Base-by-base conservation (phyloP, 1,140 invertebrate genomes). In the Goniozus legneri region DNA sequence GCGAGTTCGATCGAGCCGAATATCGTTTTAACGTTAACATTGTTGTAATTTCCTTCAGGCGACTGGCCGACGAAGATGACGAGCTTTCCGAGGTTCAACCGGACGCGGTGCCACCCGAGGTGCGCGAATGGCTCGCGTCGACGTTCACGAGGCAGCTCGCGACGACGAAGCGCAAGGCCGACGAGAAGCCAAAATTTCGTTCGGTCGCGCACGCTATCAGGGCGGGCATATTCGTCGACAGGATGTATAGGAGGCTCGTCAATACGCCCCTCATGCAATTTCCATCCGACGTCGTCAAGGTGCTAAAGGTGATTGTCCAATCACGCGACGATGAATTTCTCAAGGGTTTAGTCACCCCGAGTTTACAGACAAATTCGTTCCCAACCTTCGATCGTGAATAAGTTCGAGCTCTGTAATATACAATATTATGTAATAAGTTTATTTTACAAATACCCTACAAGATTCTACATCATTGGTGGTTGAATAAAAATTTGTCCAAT, bases 161-260 rank as follows among this genome's bases (percentile, higher is more conserved):
- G 44, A 88, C 84, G 42, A 84, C 82, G 35, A 84, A 82, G 50
- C 81, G 81, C 64, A 85, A 81, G 68, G 84, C 79, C 27, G 90
- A 89, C 66, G 87, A 88, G 67, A 90, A 90, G 64, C 87, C 87
- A 13, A 87, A 88, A 75, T 97, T 97, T 76, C 83, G 91, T 40
- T 93, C 92, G 33, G 95, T 98, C 42, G 95, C 95, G n/a, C 92
- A 98, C 67, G 95, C 94, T 47, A 97, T 98, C 57, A 80, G 95
- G 12, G 95, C 95, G 1, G 95, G 95, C 16, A 96, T 98, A 60
- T 96, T 98, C 78, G 95, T 98, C 53, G 95, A 97, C 72, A 85
- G 92, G 58, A 95, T 97, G 64, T 97, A 95, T 71, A 81, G 94
- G 56, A 82, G 91, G 52, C 87, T 95, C 49, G 91, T 87, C 54